phyloP scores from a whole-genome alignment of 2,888 invertebrate species.

The Protophormia terraenovae region DNA sequence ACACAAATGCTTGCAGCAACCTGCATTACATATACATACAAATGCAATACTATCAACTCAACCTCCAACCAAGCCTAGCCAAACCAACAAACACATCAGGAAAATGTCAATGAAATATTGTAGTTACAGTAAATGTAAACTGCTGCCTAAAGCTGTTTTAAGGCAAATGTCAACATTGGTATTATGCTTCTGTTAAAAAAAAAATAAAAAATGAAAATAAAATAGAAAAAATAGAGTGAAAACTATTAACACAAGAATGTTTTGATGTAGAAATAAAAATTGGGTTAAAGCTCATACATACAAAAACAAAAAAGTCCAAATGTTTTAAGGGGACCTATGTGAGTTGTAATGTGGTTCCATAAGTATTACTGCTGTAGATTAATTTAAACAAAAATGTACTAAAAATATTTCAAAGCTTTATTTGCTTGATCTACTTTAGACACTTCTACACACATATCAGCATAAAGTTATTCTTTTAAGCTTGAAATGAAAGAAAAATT shows the following conservation, averaged over 20 bases:
- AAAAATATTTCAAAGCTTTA: constrained; percentile 7
- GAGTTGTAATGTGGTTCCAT: not conserved
- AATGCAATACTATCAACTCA: not conserved
- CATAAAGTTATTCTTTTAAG: not conserved
- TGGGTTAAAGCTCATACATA: constrained; percentile 40
- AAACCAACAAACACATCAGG: constrained; percentile 20
- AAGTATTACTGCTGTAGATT: not conserved
- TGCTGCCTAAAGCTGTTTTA: constrained; percentile 54
- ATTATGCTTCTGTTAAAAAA: constrained; percentile 40
- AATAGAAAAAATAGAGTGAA: constrained; percentile 33
- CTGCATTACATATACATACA: not conserved
- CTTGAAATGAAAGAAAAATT: too few relatives aligned
- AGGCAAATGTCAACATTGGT: constrained; percentile 65
- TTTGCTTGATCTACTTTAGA: constrained; percentile 46
- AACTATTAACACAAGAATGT: constrained; percentile 60
- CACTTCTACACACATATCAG: not conserved
- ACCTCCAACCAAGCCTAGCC: not conserved
- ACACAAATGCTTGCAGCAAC: not conserved
- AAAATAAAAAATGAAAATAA: constrained; percentile 28
- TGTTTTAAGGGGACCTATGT: not conserved
- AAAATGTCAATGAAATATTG: constrained; percentile 55
- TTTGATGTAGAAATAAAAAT: constrained; percentile 46
- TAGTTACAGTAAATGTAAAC: constrained; percentile 47
- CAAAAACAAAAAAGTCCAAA: constrained; percentile 14
- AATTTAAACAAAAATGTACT: not conserved